phyloP scores from a whole-genome alignment of 2,888 invertebrate genomes.

The Microctonus aethiopoides region DNA sequence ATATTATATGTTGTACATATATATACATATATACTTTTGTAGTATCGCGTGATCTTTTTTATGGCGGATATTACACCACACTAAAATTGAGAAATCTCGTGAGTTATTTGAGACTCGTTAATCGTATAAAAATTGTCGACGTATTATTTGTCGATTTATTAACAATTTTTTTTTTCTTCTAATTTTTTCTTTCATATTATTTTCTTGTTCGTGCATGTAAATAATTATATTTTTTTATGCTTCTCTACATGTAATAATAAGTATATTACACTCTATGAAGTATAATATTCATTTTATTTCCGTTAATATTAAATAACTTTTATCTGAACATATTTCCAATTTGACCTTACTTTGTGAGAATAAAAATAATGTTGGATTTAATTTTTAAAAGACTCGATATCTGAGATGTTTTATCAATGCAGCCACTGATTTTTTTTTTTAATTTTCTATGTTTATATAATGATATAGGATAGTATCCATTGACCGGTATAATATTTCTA shows the following conservation, averaged over 20 bases:
- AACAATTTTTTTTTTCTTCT: conserved; percentile 1
- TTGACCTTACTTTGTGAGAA: too few species aligned
- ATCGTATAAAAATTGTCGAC: conserved; percentile 27
- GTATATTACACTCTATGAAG: too few species aligned
- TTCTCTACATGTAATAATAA: too few species aligned
- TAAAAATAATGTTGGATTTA: too few species aligned
- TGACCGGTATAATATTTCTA: neutral
- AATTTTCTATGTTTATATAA: neutral
- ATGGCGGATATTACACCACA: conserved; percentile 22
- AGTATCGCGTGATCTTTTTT: conserved; percentile 21
- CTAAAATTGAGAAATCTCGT: conserved; percentile 36
- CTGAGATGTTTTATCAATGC: too few species aligned
- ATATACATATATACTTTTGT: neutral
- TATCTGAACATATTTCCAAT: too few species aligned
- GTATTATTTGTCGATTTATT: neutral
- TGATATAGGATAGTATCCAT: neutral
- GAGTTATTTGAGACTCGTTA: conserved; percentile 17
- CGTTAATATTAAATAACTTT: too few species aligned
- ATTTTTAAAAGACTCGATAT: too few species aligned
- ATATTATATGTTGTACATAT: conserved; percentile 19
- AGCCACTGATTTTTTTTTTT: too few species aligned
- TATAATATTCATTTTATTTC: too few species aligned
- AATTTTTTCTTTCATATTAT: too few species aligned
- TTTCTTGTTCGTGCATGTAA: neutral
- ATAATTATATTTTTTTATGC: neutral